Conservation (phyloP, 2,113 vertebrate genomes). For the Ailurus styani region DNA sequence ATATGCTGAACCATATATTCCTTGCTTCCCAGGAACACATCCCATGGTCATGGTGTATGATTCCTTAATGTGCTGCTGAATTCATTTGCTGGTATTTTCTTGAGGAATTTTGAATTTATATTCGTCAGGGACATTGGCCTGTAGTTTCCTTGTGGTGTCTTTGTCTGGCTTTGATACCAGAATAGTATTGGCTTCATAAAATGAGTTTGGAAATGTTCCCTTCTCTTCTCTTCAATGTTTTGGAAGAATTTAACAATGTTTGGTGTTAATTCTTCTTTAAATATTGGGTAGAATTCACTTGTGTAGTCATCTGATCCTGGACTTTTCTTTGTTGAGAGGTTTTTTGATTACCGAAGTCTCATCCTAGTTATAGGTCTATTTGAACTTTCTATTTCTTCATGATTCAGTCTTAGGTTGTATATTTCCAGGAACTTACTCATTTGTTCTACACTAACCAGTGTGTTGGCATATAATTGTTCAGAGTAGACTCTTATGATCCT, state of each 20-base stretch:
- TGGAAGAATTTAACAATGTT: background rate
- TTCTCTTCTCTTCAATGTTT: background rate
- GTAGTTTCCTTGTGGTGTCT: background rate
- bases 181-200: background rate
- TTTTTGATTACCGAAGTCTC: background rate
- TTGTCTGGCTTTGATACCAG: background rate
- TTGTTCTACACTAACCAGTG: background rate
- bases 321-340: background rate
- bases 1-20: background rate
- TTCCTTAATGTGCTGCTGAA: background rate
- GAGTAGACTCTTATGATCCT: background rate
- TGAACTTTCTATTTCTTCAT: background rate
- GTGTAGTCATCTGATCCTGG: background rate
- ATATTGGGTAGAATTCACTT: background rate
- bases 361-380: background rate
- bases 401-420: background rate
- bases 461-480: background rate
- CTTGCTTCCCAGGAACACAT: background rate
- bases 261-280: background rate
- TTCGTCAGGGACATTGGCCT: background rate
- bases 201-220: background rate
- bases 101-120: background rate
- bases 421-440: background rate
- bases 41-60: background rate
- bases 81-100: background rate